Conservation (phyloP, 2,797 vertebrate species). For the Sebastiscus albofasciatus region DNA sequence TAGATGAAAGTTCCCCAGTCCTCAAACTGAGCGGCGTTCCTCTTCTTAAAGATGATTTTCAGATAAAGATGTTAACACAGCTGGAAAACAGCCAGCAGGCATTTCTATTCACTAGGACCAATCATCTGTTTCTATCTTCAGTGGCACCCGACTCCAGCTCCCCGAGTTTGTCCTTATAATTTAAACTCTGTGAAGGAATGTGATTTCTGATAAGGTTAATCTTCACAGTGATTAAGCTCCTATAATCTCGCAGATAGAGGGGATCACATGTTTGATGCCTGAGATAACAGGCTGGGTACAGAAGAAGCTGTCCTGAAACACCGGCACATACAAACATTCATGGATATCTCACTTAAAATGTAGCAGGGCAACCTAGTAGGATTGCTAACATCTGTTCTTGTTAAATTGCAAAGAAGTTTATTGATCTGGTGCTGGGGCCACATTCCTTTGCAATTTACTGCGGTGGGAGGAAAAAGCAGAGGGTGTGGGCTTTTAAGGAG, state of each 20-base stretch:
- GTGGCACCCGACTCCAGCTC: background rate
- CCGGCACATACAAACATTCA: background rate
- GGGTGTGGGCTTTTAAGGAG: constrained; percentile 50
- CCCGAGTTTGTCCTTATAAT: constrained; percentile 53
- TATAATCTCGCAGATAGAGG: constrained; percentile 56
- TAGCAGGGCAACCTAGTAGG: constrained; percentile 36
- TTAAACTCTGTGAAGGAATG: constrained; percentile 66
- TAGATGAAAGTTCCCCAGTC: constrained; percentile 26
- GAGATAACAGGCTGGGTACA: constrained; percentile 45
- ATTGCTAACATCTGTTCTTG: constrained; percentile 78
- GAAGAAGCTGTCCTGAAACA: constrained; percentile 7
- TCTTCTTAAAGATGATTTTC: constrained; percentile 34
- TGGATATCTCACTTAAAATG: constrained; percentile 53
- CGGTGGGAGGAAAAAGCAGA: constrained; percentile 42
- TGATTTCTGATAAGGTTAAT: constrained; percentile 70
- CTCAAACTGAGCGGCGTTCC: constrained; percentile 1
- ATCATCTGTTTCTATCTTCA: constrained; percentile 33
- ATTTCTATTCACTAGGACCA: constrained; percentile 37
- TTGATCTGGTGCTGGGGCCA: constrained; percentile 66
- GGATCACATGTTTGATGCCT: constrained; percentile 60
- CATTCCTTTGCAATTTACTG: constrained; percentile 73
- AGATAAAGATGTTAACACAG: constrained; percentile 53
- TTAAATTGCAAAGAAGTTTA: constrained; percentile 77
- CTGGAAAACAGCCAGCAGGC: constrained; percentile 56
- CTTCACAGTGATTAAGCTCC: constrained; percentile 65